phyloP scores from a whole-genome alignment of 2,888 invertebrate genomes.

The Kuschelorhynchus macadamiae region DNA sequence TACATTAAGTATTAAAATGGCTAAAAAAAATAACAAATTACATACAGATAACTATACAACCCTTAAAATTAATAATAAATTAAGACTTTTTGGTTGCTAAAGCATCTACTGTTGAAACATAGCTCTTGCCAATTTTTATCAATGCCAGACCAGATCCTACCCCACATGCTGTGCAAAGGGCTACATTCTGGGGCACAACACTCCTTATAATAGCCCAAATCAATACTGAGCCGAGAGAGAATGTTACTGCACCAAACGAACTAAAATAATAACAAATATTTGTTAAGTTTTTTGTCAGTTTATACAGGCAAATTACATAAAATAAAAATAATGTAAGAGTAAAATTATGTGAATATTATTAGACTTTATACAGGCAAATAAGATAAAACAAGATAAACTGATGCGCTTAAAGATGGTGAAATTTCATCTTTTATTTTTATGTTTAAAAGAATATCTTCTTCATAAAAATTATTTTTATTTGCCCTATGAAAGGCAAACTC shows the following conservation, averaged over 20 bases:
- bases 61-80: slow-evolving; percentile 19
- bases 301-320: no score
- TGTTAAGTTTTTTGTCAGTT: no score
- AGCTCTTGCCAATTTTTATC: slow-evolving; percentile 66
- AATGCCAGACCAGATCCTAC: slow-evolving; percentile 79
- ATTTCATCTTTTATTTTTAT: no score
- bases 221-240: slow-evolving; percentile 91
- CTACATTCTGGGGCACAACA: slow-evolving; percentile 79
- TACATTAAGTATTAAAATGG: slow-evolving; percentile 3
- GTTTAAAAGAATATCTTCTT: slow-evolving; percentile 27
- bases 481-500: no score
- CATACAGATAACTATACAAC: slow-evolving; percentile 9
- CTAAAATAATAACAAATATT: no score
- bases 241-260: slow-evolving; percentile 81
- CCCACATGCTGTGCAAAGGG: slow-evolving; percentile 78
- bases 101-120: slow-evolving; percentile 63
- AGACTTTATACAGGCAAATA: no score
- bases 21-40: slow-evolving; percentile 19
- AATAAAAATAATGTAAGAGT: no score
- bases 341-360: no score
- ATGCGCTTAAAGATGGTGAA: no score
- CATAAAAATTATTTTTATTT: background rate
- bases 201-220: slow-evolving; percentile 90
- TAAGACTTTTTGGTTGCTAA: slow-evolving; percentile 32
- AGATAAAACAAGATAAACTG: no score